A percentile compares a stretch with the other conserved stretches of the same genome.
Conservation (phyloP, 2,113 vertebrate species). For the Megaceryle maxima region DNA sequence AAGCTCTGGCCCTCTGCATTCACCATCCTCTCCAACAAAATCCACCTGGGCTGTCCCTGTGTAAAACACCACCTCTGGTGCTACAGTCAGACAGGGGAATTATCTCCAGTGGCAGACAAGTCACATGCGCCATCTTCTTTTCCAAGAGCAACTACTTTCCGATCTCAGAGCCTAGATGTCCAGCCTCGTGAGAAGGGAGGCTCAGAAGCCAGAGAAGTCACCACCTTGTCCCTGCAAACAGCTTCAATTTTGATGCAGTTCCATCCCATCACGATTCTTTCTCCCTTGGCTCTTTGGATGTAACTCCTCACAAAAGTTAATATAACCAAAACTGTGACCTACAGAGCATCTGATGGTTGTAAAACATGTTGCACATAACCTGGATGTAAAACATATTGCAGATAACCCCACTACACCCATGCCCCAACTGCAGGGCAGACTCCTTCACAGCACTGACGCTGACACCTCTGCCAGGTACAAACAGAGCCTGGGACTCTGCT, state of each 20-base stretch:
- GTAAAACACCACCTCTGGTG: not conserved
- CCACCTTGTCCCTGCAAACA: not conserved
- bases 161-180: not conserved
- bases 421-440: not conserved
- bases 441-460: not conserved
- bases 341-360: not conserved
- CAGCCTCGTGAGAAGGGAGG: not conserved
- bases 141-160: not conserved
- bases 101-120: rapidly evolving
- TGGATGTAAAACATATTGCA: not conserved
- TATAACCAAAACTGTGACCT: not conserved
- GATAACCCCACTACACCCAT: not conserved
- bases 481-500: not conserved
- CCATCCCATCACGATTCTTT: not conserved
- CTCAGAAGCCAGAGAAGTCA: not conserved
- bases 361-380: not conserved
- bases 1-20: not conserved
- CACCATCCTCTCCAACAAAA: not conserved
- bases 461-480: not conserved
- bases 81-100: rapidly evolving
- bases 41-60: not conserved
- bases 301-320: not conserved
- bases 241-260: not conserved
- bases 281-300: rapidly evolving
- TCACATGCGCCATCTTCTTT: not conserved